phyloP scores from a whole-genome alignment of 2,888 invertebrate species.

The Melangyna quadrimaculata region DNA sequence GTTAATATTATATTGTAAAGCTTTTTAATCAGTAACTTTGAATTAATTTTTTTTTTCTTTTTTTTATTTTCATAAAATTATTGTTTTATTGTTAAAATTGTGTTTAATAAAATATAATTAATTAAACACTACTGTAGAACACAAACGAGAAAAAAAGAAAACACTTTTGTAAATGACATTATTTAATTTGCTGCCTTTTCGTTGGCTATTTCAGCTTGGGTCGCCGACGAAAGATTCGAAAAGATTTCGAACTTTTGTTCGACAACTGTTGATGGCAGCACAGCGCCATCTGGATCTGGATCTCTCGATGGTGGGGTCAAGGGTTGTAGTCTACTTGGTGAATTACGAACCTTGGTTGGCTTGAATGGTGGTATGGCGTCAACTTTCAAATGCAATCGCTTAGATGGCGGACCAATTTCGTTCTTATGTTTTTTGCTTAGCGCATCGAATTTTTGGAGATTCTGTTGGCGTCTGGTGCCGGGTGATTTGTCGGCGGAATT shows the following conservation, averaged over 20 bases:
- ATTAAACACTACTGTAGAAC: slow-evolving; percentile 40
- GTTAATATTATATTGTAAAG: slow-evolving; percentile 48
- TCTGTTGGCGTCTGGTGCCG: slow-evolving; percentile 78
- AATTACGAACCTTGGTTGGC: slow-evolving; percentile 83
- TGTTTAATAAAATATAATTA: slow-evolving; percentile 72
- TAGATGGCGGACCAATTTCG: slow-evolving; percentile 80
- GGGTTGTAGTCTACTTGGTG: slow-evolving; percentile 78
- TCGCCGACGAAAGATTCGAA: slow-evolving; percentile 83
- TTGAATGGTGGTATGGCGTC: slow-evolving; percentile 81
- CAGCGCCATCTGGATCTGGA: slow-evolving; percentile 55
- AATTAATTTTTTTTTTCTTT: slow-evolving; percentile 2
- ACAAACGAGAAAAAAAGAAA: slow-evolving; percentile 39
- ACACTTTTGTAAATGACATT: slow-evolving; percentile 23
- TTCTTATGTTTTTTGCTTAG: slow-evolving; percentile 79
- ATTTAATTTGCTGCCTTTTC: slow-evolving; percentile 58
- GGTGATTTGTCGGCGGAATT: slow-evolving; percentile 80
- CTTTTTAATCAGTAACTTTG: slow-evolving; percentile 59
- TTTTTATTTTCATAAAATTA: slow-evolving; percentile 53
- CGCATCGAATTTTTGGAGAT: slow-evolving; percentile 79
- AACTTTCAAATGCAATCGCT: slow-evolving; percentile 80
- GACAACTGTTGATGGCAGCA: slow-evolving; percentile 58
- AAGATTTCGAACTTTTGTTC: slow-evolving; percentile 66
- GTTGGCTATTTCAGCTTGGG: slow-evolving; percentile 77
- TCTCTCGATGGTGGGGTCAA: slow-evolving; percentile 74
- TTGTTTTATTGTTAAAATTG: slow-evolving; percentile 66